Base-by-base conservation (phyloP, 2,113 vertebrate species). In the Ivindomyrus marchei region DNA sequence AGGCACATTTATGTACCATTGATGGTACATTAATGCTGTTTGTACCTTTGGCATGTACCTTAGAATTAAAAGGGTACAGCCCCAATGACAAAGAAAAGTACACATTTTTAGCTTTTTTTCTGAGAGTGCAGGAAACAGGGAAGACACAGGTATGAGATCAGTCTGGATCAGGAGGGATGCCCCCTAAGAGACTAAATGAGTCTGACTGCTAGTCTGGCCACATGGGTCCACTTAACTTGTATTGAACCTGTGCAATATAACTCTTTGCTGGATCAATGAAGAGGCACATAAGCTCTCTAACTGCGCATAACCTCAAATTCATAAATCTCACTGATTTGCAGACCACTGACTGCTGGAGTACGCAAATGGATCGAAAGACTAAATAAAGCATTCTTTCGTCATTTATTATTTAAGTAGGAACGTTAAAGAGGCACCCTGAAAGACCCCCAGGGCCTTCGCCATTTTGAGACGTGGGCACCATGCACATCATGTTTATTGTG, bases 221-320 rank as follows among this genome's bases (percentile, higher is more conserved):
- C 53, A 27, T 84, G 89, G 31, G 42, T 42, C 77, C 24, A 49
- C 80, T 85, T 84, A 85, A n/a, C n/a, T 84, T 52, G 49, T 85
- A 62, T 58, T 53, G 39, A 85, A 53, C 13, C 24, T 27, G 24
- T 62, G 11, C 52, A 85, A 85, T 52, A 27, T 89, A 80, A 85
- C 74, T 46, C 70, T 53, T 58, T 85, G 53, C 80, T 42, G 56
- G 56, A 89, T 89, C 80, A 85, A 89, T 84, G 77, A 56, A 89
- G 36, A 36, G 17, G 47, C 88, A 17, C 47, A 31, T 24, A 80
- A 89, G 31, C 46, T 85, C 80, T 85, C 52, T 46, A 58, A 58
- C 50, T 19, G 31, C 9, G 47, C 36, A 89, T 80, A 49, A 53
- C 49, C 70, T 89, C 49, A 85, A 85, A 85, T 52, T 84, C 53